Evolutionary conservation across 2,113 vertebrate species (phyloP).

Genomic region (Gnathonemus echidnorhynchus): DNA sequence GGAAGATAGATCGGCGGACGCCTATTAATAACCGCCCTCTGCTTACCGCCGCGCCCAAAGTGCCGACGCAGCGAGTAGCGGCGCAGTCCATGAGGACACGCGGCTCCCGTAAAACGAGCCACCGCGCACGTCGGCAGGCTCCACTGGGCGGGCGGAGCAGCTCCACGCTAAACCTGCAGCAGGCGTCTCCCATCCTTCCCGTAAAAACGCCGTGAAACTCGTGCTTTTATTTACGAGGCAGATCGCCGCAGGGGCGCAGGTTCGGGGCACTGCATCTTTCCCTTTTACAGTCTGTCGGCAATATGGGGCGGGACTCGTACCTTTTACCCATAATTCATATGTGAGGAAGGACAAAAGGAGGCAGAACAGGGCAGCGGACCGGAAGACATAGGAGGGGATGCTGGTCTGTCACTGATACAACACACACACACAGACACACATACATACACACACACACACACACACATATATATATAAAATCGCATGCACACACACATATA

Average conservation of each 20-base stretch:
- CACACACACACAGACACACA: neutral
- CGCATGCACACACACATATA: neutral
- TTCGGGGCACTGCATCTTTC: neutral
- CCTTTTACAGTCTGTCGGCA: neutral
- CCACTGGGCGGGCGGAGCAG: slow-evolving; percentile 37
- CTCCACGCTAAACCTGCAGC: slow-evolving; percentile 18
- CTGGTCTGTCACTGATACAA: neutral
- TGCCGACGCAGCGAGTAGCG: slow-evolving; percentile 48
- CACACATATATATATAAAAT: neutral
- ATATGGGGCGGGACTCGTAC: neutral
- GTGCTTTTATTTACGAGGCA: neutral
- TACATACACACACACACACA: neutral
- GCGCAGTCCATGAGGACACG: slow-evolving; percentile 53
- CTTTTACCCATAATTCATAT: neutral
- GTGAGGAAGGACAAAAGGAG: neutral
- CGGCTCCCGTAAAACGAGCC: slow-evolving; percentile 50
- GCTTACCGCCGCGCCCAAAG: slow-evolving; percentile 40
- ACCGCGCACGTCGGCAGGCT: slow-evolving; percentile 41
- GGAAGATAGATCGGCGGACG: slow-evolving; percentile 47
- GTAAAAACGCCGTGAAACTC: neutral
- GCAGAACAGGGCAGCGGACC: neutral
- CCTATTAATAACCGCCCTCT: slow-evolving; percentile 52
- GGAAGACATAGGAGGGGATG: neutral
- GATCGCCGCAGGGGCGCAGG: neutral
- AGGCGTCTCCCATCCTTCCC: neutral